Base-by-base conservation (phyloP, 2,888 invertebrate genomes). In the Dicycla oo region DNA sequence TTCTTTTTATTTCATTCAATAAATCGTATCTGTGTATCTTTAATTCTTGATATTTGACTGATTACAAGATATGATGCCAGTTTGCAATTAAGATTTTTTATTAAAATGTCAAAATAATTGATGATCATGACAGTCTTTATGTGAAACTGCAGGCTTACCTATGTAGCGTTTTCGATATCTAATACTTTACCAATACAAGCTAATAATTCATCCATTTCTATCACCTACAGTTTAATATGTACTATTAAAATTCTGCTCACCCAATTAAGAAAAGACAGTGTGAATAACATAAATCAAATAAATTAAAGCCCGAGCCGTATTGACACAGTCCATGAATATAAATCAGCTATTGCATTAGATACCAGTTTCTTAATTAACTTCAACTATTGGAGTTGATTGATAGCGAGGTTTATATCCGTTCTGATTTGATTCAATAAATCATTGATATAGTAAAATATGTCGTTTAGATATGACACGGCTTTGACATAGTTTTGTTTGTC, bases 351-450 rank as follows among this genome's bases (percentile, higher is more conserved):
- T 80, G 76, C 77, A 68, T 82, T 82, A 69, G 82, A 81, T 81
- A 76, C 74, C 63, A 72, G 84, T 83, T 83, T 84, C 75, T 70
- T 79, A 86, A 86, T 86, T 83, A 84, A 81, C 76, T 78, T 66
- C 72, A 73, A 60, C 75, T 80, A 88, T 87, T 86, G 73, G 66
- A 80, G 80, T 83, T 89, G 89, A 90, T 91, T 88, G 84, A 89
- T 89, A 84, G 72, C 81, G 89, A 88, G 87, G 86, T 89, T 89
- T 89, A 88, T 90, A 88, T 87, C 85, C 87, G 87, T 83, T 89
- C 85, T 85, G 87, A 91, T 90, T 91, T 87, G 85, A 80, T 86
- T 85, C 80, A 85, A 90, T 92, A 92, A 90, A 92, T 93, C 91
- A 91, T 77, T 70, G 73, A 80, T 85, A 86, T 87, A 86, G 89